phyloP scores from a whole-genome alignment of 2,113 vertebrate genomes.

The Anolis carolinensis region DNA sequence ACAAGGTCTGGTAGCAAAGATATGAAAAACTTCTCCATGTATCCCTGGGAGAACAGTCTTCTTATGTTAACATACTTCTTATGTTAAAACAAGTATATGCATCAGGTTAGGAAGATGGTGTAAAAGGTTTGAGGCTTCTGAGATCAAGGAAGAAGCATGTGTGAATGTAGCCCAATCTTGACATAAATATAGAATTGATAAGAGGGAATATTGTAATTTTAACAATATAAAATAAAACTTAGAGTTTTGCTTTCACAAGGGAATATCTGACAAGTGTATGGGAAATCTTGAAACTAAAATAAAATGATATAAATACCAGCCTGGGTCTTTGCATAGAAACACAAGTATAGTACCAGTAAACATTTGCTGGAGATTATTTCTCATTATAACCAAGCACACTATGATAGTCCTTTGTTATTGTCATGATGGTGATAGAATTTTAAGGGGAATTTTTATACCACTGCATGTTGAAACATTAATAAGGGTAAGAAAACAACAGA shows the following conservation, averaged over 20 bases:
- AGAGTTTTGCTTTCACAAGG: not conserved
- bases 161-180: too few relatives aligned
- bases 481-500: slow-evolving; percentile 21
- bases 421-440: not conserved
- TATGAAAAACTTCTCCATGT: too few relatives aligned
- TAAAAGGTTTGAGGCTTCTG: too few relatives aligned
- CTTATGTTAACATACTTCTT: too few relatives aligned
- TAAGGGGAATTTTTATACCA: slow-evolving; percentile 32
- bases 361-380: not conserved
- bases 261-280: not conserved
- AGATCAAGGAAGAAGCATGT: too few relatives aligned
- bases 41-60: too few relatives aligned
- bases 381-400: not conserved
- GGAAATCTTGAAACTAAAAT: not conserved
- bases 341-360: not conserved
- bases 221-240: not conserved
- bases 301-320: not conserved
- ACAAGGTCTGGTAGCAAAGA: too few relatives aligned
- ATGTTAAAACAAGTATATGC: too few relatives aligned
- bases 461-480: slow-evolving; percentile 24
- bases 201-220: not conserved
- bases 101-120: too few relatives aligned
- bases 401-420: slow-evolving; percentile 15
- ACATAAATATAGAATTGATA: too few relatives aligned
- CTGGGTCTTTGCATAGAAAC: not conserved